phyloP scores from a whole-genome alignment of 2,888 invertebrate species.

The Zele albiditarsus region DNA sequence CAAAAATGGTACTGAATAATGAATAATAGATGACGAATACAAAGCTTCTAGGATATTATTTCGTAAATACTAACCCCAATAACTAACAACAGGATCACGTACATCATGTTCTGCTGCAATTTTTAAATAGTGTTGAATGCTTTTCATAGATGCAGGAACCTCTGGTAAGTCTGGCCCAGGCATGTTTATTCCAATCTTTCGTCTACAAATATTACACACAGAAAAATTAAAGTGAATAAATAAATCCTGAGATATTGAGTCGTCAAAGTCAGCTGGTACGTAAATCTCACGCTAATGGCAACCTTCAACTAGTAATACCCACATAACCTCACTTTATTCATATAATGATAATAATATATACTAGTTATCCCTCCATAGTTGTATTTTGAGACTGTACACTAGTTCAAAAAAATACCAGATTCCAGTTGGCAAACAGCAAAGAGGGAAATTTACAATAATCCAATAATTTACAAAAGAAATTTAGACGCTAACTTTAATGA shows the following conservation, averaged over 20 bases:
- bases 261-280: neutral
- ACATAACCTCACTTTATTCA: too few species aligned
- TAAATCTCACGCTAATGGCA: neutral
- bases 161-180: conserved; percentile 76
- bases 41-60: too few species aligned
- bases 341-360: too few species aligned
- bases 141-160: conserved; percentile 85
- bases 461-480: too few species aligned
- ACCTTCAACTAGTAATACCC: neutral
- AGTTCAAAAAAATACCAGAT: too few species aligned
- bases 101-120: conserved; percentile 93
- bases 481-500: too few species aligned
- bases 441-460: too few species aligned
- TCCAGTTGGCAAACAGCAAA: too few species aligned
- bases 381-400: too few species aligned
- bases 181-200: conserved; percentile 3
- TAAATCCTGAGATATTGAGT: neutral
- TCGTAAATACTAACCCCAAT: conserved; percentile 82
- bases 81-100: conserved; percentile 91
- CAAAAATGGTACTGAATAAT: too few species aligned
- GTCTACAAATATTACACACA: neutral
- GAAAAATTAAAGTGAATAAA: neutral
- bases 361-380: too few species aligned
- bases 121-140: conserved; percentile 92
- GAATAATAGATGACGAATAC: too few species aligned